These are phyloP conservation scores for Rhinolophus ferrumequinum DNA, from an alignment of 2,113 vertebrate genomes.

Conservation along the genomic window DNA sequence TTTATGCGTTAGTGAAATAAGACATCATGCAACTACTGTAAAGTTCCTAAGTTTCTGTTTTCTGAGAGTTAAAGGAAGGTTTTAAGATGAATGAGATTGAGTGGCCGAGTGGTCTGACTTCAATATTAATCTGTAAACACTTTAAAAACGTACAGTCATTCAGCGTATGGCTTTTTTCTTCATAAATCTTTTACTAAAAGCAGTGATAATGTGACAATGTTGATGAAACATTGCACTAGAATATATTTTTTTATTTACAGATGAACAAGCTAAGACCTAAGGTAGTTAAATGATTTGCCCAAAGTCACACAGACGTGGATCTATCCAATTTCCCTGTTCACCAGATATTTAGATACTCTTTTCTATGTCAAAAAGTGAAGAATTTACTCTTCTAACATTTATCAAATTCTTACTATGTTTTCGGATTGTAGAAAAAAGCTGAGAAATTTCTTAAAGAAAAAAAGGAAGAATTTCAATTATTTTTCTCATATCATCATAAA, in stretches of 20 bases:
- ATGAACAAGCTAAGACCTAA: neutral
- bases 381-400: neutral
- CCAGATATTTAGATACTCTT: neutral
- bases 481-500: neutral
- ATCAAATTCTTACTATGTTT: neutral
- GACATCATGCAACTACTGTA: neutral
- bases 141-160: neutral
- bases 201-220: neutral
- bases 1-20: neutral
- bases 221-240: neutral
- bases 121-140: neutral
- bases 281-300: neutral
- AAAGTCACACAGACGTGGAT: neutral
- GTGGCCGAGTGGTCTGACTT: neutral
- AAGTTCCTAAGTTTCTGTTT: neutral
- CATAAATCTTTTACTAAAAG: neutral
- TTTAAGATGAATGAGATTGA: neutral
- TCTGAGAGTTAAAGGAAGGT: neutral
- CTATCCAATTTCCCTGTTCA: neutral
- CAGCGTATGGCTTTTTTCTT: neutral
- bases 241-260: slow-evolving; percentile 10
- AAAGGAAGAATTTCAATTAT: neutral
- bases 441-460: neutral
- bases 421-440: neutral
- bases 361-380: neutral